Percentiles rank a stretch among this genome's conserved stretches.
Evolutionary conservation across 1,140 invertebrate species (phyloP).

Genomic region (Brachionus rubens): DNA sequence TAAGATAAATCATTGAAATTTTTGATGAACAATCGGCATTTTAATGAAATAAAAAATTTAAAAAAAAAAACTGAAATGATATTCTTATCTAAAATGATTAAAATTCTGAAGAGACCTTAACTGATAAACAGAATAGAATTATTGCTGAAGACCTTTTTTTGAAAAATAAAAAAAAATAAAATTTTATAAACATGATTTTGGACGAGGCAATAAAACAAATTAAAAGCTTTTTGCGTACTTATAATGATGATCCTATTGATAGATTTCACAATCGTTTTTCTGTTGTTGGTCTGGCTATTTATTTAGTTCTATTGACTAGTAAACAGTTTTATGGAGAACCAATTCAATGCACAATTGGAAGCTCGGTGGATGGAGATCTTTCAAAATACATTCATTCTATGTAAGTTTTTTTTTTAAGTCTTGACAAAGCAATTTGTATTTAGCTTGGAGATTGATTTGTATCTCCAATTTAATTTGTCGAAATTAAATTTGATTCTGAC

Average conservation of each 20-base stretch:
- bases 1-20: constrained; percentile 37
- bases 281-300: background rate
- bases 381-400: constrained; percentile 36
- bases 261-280: background rate
- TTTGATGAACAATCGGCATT: no score
- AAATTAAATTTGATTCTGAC: no score
- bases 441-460: no score
- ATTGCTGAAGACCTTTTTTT: no score
- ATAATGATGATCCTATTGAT: constrained; percentile 42
- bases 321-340: constrained; percentile 45
- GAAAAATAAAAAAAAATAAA: background rate
- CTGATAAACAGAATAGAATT: no score
- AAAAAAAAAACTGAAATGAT: background rate
- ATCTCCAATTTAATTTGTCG: no score
- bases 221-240: background rate
- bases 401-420: background rate
- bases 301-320: background rate
- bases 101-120: background rate
- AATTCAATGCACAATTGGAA: constrained; percentile 15
- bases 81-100: background rate
- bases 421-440: background rate
- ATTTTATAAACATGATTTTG: background rate
- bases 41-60: background rate
- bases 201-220: constrained; percentile 7
- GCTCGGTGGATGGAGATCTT: background rate